Base-by-base conservation (phyloP, 2,888 invertebrate species). In the Crioceris asparagi region DNA sequence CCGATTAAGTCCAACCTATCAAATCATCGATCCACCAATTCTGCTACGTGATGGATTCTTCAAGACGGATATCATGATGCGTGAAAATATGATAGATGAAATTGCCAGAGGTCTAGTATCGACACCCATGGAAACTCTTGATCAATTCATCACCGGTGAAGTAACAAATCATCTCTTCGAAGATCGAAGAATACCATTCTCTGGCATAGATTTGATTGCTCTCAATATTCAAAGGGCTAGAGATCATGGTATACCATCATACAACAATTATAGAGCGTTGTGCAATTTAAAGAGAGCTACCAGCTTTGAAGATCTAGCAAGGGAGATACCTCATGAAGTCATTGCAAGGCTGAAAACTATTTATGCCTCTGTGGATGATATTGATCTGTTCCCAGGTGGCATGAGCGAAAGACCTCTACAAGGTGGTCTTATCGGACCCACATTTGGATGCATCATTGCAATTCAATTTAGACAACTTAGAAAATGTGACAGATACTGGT, bases 121-220 rank as follows among this genome's bases (percentile, higher is more conserved):
- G 0, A 88, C 88, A 0, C 90, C 91, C 1, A 90, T 92, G 85
- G 92, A 92, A 64, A 86, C 85, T 1, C 66, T 92, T 33, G 92
- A 92, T 66, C 90, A 91, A 61, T 91, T 92, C 60, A 85, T 92
- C 50, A 91, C 92, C 1, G 88, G 88, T 0, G 92, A 92, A 69
- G 88, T 92, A 1, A 90, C 91, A 6, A 92, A 94, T 65, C 94
- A 94, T 64, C 68, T 94, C 37, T 94, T 94, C 60, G 93, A 94
- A 62, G 85, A 91, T 56, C 73, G 81, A 11, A 79, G 79, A 45
- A 81, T 86, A 46, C 90, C 91, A 1, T 91, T 91, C 65, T 92
- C 92, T 0, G 94, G 94, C 6, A 71, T 94, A 40, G 94, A 94
- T 66, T 69, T 94, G 35, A 78, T 92, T n/a, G 83, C 93, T 0